Percentiles rank a stretch among this genome's conserved stretches.
phyloP scores from a whole-genome alignment of 2,113 vertebrate genomes.

The Labeo catla region DNA sequence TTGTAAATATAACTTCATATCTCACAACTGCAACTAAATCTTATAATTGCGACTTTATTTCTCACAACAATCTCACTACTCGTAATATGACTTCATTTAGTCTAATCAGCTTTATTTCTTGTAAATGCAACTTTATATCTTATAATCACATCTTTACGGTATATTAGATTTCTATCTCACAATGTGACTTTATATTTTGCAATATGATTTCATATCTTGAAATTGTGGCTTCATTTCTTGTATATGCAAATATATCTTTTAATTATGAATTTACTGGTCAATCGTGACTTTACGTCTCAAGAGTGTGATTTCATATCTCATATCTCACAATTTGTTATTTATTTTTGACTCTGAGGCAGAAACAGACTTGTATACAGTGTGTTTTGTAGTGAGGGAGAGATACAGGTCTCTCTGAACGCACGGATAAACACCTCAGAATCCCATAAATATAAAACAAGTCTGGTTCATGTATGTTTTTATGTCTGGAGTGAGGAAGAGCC shows the following conservation, averaged over 20 bases:
- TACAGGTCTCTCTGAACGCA: neutral
- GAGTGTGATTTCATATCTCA: neutral
- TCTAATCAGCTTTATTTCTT: too few species aligned
- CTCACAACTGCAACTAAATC: too few species aligned
- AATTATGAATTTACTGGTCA: neutral
- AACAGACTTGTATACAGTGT: neutral
- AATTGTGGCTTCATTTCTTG: neutral
- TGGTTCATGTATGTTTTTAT: conserved; percentile 33
- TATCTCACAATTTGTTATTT: neutral
- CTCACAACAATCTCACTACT: too few species aligned
- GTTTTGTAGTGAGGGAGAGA: neutral
- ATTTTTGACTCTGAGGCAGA: neutral
- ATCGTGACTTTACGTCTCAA: neutral
- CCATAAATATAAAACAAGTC: conserved; percentile 20
- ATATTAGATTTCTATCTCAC: too few species aligned
- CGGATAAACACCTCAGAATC: conserved; percentile 1
- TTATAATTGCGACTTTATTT: neutral
- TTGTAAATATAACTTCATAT: too few species aligned
- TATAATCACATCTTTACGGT: too few species aligned
- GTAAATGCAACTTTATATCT: neutral
- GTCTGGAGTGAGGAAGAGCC: neutral
- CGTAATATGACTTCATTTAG: too few species aligned
- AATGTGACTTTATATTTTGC: neutral
- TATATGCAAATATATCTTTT: too few species aligned
- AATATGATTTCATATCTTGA: neutral